phyloP scores from a whole-genome alignment of 2,113 vertebrate genomes.

The Pelusios castaneus region DNA sequence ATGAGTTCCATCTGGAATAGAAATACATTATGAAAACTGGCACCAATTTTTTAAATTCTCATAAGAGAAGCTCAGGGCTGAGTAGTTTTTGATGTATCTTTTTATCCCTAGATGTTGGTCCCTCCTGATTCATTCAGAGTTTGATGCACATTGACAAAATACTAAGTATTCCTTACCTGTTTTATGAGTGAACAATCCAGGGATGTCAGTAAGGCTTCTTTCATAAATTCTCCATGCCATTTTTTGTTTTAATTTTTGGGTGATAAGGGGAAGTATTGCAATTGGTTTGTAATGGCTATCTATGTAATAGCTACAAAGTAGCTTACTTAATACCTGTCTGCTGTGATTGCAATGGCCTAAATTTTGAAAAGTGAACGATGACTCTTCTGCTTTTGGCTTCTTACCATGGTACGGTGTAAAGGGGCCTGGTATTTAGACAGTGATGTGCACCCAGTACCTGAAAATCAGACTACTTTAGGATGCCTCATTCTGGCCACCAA shows the following conservation, averaged over 20 bases:
- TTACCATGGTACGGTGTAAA: not conserved
- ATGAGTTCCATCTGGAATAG: not conserved
- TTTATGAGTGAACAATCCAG: not conserved
- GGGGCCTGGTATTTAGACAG: not conserved
- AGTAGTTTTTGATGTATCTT: not conserved
- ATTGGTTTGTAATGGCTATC: not conserved
- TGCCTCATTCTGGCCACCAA: not conserved
- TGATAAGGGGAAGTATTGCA: not conserved
- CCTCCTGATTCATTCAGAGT: not conserved
- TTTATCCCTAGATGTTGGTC: not conserved
- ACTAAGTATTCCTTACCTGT: not conserved
- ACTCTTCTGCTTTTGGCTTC: not conserved
- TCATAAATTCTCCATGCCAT: not conserved
- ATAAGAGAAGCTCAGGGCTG: not conserved
- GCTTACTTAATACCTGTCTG: not conserved
- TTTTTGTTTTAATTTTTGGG: not conserved
- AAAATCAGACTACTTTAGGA: not conserved
- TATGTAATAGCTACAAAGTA: not conserved
- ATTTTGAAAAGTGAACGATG: not conserved
- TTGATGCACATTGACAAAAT: not conserved
- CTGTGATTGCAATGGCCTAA: not conserved
- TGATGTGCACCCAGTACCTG: fast-evolving
- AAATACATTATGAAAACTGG: not conserved
- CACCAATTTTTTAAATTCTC: not conserved
- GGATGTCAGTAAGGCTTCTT: not conserved